A percentile compares a stretch with the other conserved stretches of the same genome.
Evolutionary conservation across 2,797 vertebrate genomes (phyloP).

Genomic region (Geotrypetes seraphini): DNA sequence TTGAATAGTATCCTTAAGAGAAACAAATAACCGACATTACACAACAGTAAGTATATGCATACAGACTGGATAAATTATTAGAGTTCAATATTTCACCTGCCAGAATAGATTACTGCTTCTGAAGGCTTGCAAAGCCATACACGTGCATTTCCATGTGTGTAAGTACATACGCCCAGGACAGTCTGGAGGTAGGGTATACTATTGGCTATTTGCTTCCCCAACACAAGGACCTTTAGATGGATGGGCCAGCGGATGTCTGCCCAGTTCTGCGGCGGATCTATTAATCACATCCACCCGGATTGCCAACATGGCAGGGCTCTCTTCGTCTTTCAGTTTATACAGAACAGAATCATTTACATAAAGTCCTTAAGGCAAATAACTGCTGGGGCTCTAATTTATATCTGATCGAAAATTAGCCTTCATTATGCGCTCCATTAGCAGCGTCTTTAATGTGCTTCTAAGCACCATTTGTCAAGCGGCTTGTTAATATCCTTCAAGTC

Average conservation of each 20-base stretch:
- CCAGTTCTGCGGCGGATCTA: slow-evolving; percentile 70
- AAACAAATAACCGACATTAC: too few relatives aligned
- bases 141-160: too few relatives aligned
- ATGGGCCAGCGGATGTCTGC: slow-evolving; percentile 74
- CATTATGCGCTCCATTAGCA: slow-evolving; percentile 99
- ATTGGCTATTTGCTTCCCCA: too few relatives aligned
- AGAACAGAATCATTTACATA: slow-evolving; percentile 99
- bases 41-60: too few relatives aligned
- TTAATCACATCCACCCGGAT: slow-evolving; percentile 80
- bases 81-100: too few relatives aligned
- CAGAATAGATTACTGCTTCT: too few relatives aligned
- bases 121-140: too few relatives aligned
- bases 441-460: slow-evolving; percentile 99
- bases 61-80: too few relatives aligned
- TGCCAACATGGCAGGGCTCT: slow-evolving; percentile 55
- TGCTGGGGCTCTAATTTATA: slow-evolving; percentile 99
- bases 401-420: slow-evolving; percentile 99
- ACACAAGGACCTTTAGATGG: too few relatives aligned
- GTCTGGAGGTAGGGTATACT: too few relatives aligned
- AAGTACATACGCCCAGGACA: too few relatives aligned
- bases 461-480: slow-evolving; percentile 99
- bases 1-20: too few relatives aligned
- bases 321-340: slow-evolving; percentile 87
- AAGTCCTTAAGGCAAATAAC: slow-evolving; percentile 99
- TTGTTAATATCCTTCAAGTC: slow-evolving; percentile 99